These are phyloP conservation scores for Dicrurus megarhynchus DNA, from an alignment of 2,113 vertebrate species.

Conservation along the genomic window DNA sequence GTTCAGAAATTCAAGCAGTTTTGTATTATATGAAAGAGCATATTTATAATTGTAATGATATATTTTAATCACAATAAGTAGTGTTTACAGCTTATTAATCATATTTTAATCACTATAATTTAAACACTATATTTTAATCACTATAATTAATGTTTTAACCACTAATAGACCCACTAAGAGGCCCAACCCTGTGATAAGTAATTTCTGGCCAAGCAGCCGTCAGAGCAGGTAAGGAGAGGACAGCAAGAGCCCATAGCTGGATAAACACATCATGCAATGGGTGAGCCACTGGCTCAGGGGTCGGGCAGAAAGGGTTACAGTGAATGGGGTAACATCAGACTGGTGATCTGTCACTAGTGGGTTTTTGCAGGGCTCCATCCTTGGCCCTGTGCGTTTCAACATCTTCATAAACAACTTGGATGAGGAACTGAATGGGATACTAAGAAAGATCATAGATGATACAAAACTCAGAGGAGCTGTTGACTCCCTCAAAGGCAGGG, in stretches of 20 bases:
- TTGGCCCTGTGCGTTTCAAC: not conserved
- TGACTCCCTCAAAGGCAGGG: accelerated
- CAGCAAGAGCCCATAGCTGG: not conserved
- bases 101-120: not conserved
- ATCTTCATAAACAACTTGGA: not conserved
- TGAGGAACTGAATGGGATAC: not conserved
- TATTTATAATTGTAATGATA: not conserved
- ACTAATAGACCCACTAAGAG: not conserved
- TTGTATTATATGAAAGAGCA: not conserved
- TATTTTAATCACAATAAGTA: not conserved
- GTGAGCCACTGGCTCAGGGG: no score
- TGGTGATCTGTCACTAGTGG: not conserved
- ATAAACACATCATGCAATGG: not conserved
- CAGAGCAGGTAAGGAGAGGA: not conserved
- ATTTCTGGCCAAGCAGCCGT: not conserved
- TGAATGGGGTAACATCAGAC: no score
- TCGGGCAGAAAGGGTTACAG: accelerated
- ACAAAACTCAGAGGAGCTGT: not conserved
- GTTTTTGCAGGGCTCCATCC: not conserved
- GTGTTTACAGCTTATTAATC: not conserved
- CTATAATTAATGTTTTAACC: not conserved
- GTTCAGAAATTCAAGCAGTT: not conserved
- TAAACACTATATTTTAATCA: not conserved
- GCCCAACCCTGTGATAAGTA: not conserved
- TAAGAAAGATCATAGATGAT: not conserved